These are phyloP conservation scores for Strigamia crassipes DNA, from an alignment of 2,888 invertebrate species.

Conservation along the genomic window DNA sequence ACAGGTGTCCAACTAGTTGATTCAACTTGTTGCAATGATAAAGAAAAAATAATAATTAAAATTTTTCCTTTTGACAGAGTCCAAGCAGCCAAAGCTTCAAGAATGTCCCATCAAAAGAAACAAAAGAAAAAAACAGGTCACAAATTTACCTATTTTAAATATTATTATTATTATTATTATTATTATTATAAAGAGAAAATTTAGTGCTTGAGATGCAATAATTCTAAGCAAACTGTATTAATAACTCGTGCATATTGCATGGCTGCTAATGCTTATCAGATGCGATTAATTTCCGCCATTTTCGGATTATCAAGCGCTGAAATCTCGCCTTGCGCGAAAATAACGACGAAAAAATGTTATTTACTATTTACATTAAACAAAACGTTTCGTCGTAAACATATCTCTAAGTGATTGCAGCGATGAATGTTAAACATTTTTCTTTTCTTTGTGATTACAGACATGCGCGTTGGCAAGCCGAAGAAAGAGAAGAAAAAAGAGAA, in stretches of 20 bases:
- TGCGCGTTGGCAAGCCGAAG: not conserved
- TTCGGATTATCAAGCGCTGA: not conserved
- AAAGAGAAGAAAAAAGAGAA: not conserved
- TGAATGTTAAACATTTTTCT: not conserved
- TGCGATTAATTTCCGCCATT: not conserved
- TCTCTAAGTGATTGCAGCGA: not conserved
- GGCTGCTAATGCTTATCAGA: not conserved
- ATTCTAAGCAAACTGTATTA: not conserved
- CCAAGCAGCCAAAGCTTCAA: not conserved
- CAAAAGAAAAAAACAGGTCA: not conserved
- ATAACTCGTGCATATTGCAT: not conserved
- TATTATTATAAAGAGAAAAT: not conserved
- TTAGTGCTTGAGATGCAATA: not conserved
- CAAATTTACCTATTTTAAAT: too few species aligned
- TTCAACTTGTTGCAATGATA: conserved; percentile 3
- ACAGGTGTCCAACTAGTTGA: conserved; percentile 34
- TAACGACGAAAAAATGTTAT: too few species aligned
- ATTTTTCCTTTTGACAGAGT: not conserved
- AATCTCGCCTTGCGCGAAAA: too few species aligned
- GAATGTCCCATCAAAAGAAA: not conserved
- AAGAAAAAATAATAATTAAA: not conserved
- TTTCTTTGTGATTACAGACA: not conserved
- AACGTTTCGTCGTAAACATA: not conserved
- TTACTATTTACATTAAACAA: not conserved
- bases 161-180: not conserved